These are phyloP conservation scores for Trachops cirrhosus DNA, from an alignment of 2,797 vertebrate species.

Conservation along the genomic window DNA sequence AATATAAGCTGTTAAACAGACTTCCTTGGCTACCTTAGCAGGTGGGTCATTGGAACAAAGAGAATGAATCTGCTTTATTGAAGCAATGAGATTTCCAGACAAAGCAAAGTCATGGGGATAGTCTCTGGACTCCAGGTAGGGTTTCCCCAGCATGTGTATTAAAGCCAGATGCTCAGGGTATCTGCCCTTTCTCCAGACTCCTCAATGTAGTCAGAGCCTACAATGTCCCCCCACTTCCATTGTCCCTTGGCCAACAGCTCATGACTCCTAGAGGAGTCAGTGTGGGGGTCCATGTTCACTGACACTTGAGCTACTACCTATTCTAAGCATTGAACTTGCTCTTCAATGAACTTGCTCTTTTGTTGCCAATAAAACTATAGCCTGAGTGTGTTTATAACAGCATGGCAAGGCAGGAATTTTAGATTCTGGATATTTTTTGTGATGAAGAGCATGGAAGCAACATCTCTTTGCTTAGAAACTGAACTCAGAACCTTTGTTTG, in stretches of 20 bases:
- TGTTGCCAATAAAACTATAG: background rate
- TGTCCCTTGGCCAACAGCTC: background rate
- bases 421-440: background rate
- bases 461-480: background rate
- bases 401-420: background rate
- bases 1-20: background rate
- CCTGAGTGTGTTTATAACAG: background rate
- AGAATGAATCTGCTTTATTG: background rate
- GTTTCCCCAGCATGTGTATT: background rate
- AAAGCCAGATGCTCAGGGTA: slow-evolving; percentile 13
- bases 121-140: background rate
- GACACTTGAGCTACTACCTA: background rate
- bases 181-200: slow-evolving; percentile 10
- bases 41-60: background rate
- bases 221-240: background rate
- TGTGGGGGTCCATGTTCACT: background rate
- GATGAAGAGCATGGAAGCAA: background rate
- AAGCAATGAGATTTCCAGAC: slow-evolving; percentile 29
- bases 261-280: background rate
- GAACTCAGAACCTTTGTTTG: background rate
- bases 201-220: background rate
- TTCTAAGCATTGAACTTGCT: background rate
- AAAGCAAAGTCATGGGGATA: background rate
- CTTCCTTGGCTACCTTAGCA: background rate
- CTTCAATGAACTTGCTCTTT: background rate